phyloP scores from a whole-genome alignment of 2,888 invertebrate species.

The Petrolisthes cinctipes region DNA sequence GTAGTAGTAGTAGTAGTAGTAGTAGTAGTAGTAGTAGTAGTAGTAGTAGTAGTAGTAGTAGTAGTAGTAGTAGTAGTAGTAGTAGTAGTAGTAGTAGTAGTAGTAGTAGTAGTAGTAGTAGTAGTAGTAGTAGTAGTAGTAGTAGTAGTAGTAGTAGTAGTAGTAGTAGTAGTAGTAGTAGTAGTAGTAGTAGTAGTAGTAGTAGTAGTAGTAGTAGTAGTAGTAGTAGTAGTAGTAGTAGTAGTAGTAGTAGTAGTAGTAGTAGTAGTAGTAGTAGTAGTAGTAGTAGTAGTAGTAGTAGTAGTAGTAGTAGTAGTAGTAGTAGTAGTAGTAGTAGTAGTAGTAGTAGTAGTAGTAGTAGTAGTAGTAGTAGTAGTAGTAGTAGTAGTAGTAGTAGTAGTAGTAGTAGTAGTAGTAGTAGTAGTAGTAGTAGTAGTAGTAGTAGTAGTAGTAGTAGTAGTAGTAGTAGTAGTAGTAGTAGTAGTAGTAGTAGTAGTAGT shows the following conservation, averaged over 20 bases:
- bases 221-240: slow-evolving; percentile 1
- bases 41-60: background rate
- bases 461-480: background rate
- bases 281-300: background rate
- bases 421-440: background rate
- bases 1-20: background rate
- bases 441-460: background rate
- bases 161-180: background rate
- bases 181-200: slow-evolving; percentile 1
- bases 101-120: background rate
- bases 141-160: background rate
- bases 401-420: background rate
- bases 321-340: background rate
- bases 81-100: background rate
- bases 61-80: background rate
- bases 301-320: background rate
- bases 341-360: background rate
- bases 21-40: background rate
- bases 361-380: background rate
- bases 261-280: background rate
- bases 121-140: background rate
- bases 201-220: slow-evolving; percentile 1
- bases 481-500: background rate
- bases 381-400: background rate
- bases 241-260: slow-evolving; percentile 1